Percentiles rank a stretch among this genome's conserved stretches.
Evolutionary conservation across 2,113 vertebrate species (phyloP).

Genomic region (Melozone crissalis): DNA sequence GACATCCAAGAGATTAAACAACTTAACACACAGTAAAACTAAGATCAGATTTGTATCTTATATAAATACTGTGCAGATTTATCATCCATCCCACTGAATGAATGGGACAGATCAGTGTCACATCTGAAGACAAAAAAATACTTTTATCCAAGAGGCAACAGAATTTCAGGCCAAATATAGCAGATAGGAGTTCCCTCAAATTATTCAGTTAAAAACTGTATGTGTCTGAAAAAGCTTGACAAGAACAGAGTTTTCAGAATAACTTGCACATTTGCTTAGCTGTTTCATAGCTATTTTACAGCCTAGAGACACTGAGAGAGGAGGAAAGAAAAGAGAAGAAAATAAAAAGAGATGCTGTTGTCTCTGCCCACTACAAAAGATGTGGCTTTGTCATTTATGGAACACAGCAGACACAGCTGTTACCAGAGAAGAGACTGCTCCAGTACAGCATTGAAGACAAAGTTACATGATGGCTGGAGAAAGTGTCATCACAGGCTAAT

Average conservation of each 20-base stretch:
- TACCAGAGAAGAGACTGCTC: background rate
- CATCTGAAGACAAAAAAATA: background rate
- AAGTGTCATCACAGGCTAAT: background rate
- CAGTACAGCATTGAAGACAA: background rate
- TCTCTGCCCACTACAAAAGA: background rate
- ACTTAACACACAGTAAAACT: background rate
- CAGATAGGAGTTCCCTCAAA: background rate
- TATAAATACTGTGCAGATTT: slow-evolving; percentile 39
- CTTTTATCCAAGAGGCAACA: slow-evolving; percentile 26
- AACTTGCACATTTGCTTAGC: background rate
- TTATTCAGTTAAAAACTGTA: background rate
- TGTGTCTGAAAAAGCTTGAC: slow-evolving; percentile 17
- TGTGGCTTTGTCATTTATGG: background rate
- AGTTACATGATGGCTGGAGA: background rate
- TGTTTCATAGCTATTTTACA: slow-evolving; percentile 13
- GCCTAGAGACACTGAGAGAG: background rate
- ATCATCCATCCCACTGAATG: background rate
- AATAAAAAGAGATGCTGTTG: background rate
- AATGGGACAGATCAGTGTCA: slow-evolving; percentile 1
- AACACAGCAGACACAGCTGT: background rate
- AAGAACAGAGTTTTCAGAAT: background rate
- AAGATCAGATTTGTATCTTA: background rate
- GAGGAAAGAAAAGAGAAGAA: background rate
- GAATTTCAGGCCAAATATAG: slow-evolving; percentile 15
- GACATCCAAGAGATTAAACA: slow-evolving; percentile 36